Evolutionary conservation across 92 coral and sea anemone species (phyloP).

Genomic region (Chrysogorgia sp.): DNA sequence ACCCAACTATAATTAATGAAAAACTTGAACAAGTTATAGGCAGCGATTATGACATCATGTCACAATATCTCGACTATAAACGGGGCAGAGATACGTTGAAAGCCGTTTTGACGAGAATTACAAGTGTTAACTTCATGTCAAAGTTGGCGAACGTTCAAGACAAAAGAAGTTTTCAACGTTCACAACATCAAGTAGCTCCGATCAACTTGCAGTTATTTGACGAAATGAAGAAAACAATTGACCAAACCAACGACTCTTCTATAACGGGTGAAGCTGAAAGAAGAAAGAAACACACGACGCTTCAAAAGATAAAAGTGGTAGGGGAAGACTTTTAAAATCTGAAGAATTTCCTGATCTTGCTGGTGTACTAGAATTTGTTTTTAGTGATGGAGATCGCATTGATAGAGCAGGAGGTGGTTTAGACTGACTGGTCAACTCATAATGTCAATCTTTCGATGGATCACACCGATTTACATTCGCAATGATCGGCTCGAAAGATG

Average conservation of each 20-base stretch:
- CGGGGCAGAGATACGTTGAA: too few relatives aligned
- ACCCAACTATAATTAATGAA: slow-evolving; percentile 15
- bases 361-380: slow-evolving; percentile 62
- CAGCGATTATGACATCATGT: background rate
- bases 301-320: slow-evolving; percentile 55
- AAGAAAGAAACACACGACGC: slow-evolving; percentile 48
- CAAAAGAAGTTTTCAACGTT: slow-evolving; percentile 12
- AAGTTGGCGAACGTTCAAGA: too few relatives aligned
- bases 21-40: slow-evolving; percentile 20
- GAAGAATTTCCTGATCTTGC: slow-evolving; percentile 71
- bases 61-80: slow-evolving; percentile 45
- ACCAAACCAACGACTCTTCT: background rate
- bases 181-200: slow-evolving; percentile 1
- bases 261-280: slow-evolving; percentile 36
- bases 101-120: slow-evolving; percentile 34
- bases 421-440: slow-evolving; percentile 66
- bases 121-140: slow-evolving; percentile 48
- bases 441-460: slow-evolving; percentile 71
- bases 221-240: slow-evolving; percentile 22
- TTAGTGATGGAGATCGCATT: slow-evolving; percentile 58
- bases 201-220: slow-evolving; percentile 33
- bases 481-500: slow-evolving; percentile 67
- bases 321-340: slow-evolving; percentile 50
- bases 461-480: slow-evolving; percentile 1
- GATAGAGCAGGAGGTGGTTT: slow-evolving; percentile 62